Percentiles rank a stretch among this genome's conserved stretches.
Conservation (phyloP, 2,113 vertebrate genomes). For the Eretmochelys imbricata region DNA sequence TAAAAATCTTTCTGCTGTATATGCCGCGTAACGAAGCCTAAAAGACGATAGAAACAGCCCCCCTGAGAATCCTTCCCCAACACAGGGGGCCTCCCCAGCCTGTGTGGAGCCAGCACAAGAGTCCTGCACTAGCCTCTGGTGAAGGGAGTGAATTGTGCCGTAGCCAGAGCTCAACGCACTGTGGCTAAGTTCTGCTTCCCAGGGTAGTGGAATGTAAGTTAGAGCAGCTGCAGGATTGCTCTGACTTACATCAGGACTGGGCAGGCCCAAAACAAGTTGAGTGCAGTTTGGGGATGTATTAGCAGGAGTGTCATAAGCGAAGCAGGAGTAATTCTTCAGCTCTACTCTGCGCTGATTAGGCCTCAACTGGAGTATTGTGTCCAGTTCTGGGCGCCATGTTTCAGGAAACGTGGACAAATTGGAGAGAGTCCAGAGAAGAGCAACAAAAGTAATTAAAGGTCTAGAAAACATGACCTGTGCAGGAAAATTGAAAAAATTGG, state of each 20-base stretch:
- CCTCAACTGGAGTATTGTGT: too few relatives aligned
- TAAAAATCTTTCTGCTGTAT: background rate
- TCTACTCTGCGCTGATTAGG: too few relatives aligned
- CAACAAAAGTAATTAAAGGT: too few relatives aligned
- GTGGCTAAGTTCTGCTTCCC: background rate
- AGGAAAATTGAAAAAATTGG: too few relatives aligned
- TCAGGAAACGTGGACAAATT: too few relatives aligned
- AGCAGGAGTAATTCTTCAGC: too few relatives aligned
- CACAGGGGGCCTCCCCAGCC: background rate
- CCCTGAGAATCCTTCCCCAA: background rate
- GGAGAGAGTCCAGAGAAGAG: too few relatives aligned
- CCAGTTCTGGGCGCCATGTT: too few relatives aligned
- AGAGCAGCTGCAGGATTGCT: background rate
- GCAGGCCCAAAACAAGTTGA: too few relatives aligned
- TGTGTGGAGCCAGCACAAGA: background rate
- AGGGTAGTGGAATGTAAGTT: background rate
- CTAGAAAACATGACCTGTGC: too few relatives aligned
- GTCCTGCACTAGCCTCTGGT: background rate
- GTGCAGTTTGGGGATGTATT: too few relatives aligned
- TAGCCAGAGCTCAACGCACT: background rate
- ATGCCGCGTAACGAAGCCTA: background rate
- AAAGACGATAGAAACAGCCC: background rate
- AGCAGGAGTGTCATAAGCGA: too few relatives aligned
- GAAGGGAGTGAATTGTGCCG: background rate
- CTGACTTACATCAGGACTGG: background rate